phyloP scores from a whole-genome alignment of 2,888 invertebrate genomes.

The Cheilosia pagana region DNA sequence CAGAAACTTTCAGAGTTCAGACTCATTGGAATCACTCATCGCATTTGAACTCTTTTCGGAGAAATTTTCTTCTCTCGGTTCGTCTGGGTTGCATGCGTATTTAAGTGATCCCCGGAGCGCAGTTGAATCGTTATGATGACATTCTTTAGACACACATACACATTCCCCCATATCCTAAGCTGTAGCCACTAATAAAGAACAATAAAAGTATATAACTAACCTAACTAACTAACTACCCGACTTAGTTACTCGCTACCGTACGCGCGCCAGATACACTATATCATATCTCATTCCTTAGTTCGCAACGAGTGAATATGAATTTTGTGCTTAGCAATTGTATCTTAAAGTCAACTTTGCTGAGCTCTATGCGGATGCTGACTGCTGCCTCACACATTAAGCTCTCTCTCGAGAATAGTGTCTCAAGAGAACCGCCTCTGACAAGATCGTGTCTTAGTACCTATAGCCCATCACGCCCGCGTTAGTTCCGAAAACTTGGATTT shows the following conservation, averaged over 20 bases:
- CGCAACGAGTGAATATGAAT: constrained; percentile 38
- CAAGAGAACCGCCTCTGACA: constrained; percentile 68
- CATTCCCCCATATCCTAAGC: constrained; percentile 39
- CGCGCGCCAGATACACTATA: constrained; percentile 43
- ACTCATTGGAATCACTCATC: background rate
- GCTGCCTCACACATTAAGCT: constrained; percentile 43
- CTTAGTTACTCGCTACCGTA: constrained; percentile 55
- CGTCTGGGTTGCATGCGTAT: background rate
- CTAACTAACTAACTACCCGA: constrained; percentile 51
- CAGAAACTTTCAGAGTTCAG: constrained; percentile 11
- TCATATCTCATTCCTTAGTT: constrained; percentile 33
- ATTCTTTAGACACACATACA: constrained; percentile 2
- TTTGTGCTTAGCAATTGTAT: constrained; percentile 53
- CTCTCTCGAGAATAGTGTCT: constrained; percentile 69
- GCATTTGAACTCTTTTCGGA: constrained; percentile 2
- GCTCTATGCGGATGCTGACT: constrained; percentile 3
- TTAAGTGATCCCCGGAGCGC: constrained; percentile 10
- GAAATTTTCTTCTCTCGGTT: constrained; percentile 25
- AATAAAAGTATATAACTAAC: constrained; percentile 64
- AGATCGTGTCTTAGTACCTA: constrained; percentile 56
- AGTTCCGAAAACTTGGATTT: constrained; percentile 8
- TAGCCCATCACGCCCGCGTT: constrained; percentile 14
- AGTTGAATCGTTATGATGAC: constrained; percentile 12
- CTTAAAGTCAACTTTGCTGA: constrained; percentile 41
- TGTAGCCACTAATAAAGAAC: constrained; percentile 56